Evolutionary conservation across 2,113 vertebrate genomes (phyloP).

Genomic region (Oreochromis tanganicae): DNA sequence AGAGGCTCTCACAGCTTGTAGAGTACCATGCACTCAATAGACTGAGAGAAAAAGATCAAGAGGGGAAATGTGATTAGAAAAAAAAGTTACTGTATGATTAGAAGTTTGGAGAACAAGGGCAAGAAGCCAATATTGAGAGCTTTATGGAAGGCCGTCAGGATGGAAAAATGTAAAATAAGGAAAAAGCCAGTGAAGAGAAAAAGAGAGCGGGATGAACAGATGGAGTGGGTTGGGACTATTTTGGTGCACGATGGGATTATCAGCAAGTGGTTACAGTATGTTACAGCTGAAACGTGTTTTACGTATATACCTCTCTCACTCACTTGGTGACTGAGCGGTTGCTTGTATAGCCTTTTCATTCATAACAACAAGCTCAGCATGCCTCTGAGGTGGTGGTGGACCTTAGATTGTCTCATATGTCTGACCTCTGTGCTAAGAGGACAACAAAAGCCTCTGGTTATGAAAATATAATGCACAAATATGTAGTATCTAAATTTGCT

Average conservation of each 20-base stretch:
- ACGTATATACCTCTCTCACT: conserved; percentile 12
- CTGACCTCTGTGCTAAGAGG: neutral
- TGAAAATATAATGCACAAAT: neutral
- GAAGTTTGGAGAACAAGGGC: conserved; percentile 29
- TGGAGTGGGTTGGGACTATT: conserved; percentile 63
- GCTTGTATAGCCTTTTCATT: conserved; percentile 4
- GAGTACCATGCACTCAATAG: conserved; percentile 29
- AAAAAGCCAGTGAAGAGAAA: neutral
- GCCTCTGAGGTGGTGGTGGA: neutral
- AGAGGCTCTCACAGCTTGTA: conserved; percentile 13
- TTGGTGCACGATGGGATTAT: conserved; percentile 52
- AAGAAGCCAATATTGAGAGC: neutral
- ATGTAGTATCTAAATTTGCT: neutral
- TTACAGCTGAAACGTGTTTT: conserved; percentile 44
- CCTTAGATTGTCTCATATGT: neutral
- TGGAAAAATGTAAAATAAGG: conserved; percentile 7
- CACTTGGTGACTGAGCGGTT: neutral
- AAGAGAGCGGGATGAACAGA: conserved; percentile 51
- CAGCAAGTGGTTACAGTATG: conserved; percentile 66
- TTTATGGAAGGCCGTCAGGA: neutral
- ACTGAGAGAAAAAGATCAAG: conserved; percentile 35
- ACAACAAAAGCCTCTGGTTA: neutral
- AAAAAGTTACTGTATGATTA: conserved; percentile 10
- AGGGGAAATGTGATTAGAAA: conserved; percentile 28
- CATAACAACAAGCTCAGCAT: neutral